Base-by-base conservation (phyloP, 2,113 vertebrate species). In the Chloroceryle aenea region DNA sequence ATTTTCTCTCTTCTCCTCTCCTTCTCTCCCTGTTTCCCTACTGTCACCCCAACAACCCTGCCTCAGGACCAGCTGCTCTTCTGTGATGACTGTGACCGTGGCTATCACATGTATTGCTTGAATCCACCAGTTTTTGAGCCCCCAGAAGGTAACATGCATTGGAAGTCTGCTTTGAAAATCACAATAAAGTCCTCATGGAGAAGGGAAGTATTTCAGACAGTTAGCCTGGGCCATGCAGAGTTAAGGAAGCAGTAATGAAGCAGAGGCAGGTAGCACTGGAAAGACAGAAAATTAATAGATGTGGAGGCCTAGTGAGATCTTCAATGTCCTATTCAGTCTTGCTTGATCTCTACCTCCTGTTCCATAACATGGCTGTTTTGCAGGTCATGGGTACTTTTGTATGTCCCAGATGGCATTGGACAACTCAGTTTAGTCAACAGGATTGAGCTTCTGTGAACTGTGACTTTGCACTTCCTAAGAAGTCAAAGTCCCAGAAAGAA, bases 81-180 rank as follows among this genome's bases (percentile, higher is more conserved):
- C 98, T 99, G 99, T 62, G 99, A 99, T 62, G 99, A 99, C 98
- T 99, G 99, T 95, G 99, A 99, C 98, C 98, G 99, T 93, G 99
- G 99, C 92, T 99, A 99, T 97, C 99, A 99, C 98, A 99, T 99
- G 99, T 99, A 99, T 98, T 99, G 99, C 97, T 98, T 99, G 97
- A 99, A 99, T 89, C 99, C 99, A 56, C 99, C 99, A 1, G 99
- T 99, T 98, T 99, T 98, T 88, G 98, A 99, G 93, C 99, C 99
- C 78, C 99, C 99, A 48, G 99, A 99, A 98, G 99, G 99, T 99
- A 98, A 98, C 48, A 52, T 38, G 8, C 47, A 16, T 14, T 93
- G 74, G 80, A 96, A 77, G 10, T 61, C 47, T 64, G 29, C 64
- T 93, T 36, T 87, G 50, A 85, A 68, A 93, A 36, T 67, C 63